Conservation (phyloP, 2,888 invertebrate species). For the Microctonus brassicae region DNA sequence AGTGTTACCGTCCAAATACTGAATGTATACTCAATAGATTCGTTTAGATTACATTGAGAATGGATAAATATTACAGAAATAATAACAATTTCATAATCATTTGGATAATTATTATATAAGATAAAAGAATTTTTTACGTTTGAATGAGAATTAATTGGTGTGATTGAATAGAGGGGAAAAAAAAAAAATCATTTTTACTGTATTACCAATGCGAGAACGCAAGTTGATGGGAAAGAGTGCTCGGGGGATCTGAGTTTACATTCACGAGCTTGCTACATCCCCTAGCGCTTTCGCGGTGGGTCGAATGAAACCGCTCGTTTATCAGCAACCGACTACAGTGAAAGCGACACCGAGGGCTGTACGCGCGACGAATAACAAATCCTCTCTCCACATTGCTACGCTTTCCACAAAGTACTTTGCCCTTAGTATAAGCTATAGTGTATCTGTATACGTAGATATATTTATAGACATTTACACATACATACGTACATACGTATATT, state of each 20-base stretch:
- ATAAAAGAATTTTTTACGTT: background rate
- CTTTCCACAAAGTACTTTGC: constrained; percentile 28
- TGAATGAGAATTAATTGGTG: background rate
- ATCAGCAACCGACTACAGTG: constrained; percentile 68
- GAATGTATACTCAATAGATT: background rate
- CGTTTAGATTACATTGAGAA: background rate
- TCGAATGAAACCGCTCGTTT: constrained; percentile 66
- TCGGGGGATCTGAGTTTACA: constrained; percentile 61
- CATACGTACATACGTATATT: too few species aligned
- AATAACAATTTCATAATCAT: background rate
- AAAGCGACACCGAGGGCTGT: constrained; percentile 67
- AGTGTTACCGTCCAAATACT: background rate
- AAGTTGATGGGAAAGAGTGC: constrained; percentile 15
- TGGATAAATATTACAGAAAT: background rate
- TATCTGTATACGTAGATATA: background rate
- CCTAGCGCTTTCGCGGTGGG: constrained; percentile 47
- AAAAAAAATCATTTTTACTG: constrained; percentile 37
- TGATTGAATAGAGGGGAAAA: constrained; percentile 24
- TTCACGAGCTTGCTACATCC: constrained; percentile 52
- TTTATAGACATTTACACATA: background rate
- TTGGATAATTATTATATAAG: background rate
- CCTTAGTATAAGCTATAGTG: background rate
- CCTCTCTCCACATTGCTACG: constrained; percentile 42
- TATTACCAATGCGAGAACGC: constrained; percentile 9
- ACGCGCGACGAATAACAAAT: constrained; percentile 67